These are phyloP conservation scores for Dorcus hopei DNA, from an alignment of 2,888 invertebrate genomes.

Conservation along the genomic window DNA sequence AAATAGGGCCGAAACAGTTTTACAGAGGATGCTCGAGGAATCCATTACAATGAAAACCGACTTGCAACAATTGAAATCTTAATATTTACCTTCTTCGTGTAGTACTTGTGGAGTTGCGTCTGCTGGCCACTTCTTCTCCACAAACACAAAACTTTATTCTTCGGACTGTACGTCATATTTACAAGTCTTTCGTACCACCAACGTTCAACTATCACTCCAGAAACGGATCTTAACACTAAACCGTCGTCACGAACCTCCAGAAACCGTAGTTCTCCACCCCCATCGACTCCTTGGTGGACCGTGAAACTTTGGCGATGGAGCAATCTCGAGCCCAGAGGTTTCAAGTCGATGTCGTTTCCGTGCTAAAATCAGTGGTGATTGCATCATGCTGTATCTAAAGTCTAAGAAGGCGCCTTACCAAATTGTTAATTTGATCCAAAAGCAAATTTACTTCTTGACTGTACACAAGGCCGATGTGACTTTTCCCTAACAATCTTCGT, in stretches of 20 bases:
- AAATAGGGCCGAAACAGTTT: too few species aligned
- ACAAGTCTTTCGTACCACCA: slow-evolving; percentile 99
- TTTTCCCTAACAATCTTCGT: slow-evolving; percentile 91
- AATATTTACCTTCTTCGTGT: slow-evolving; percentile 86
- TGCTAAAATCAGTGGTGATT: slow-evolving; percentile 59
- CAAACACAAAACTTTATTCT: slow-evolving; percentile 93
- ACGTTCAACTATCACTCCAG: slow-evolving; percentile 84
- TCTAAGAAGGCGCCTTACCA: slow-evolving; percentile 61
- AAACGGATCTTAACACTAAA: slow-evolving; percentile 75
- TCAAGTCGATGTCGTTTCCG: slow-evolving; percentile 96
- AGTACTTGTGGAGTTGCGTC: slow-evolving; percentile 96
- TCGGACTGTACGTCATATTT: slow-evolving; percentile 99
- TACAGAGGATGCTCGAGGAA: too few species aligned
- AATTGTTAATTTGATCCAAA: slow-evolving; percentile 88
- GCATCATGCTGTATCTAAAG: neutral
- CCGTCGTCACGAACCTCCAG: slow-evolving; percentile 97
- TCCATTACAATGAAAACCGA: too few species aligned
- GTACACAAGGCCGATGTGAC: slow-evolving; percentile 96
- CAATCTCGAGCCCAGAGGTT: slow-evolving; percentile 91
- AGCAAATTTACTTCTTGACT: slow-evolving; percentile 97
- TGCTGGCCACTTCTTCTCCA: slow-evolving; percentile 95
- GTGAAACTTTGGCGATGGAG: slow-evolving; percentile 97
- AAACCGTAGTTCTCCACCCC: slow-evolving; percentile 82
- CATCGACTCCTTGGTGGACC: slow-evolving; percentile 93
- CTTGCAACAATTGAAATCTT: neutral